Evolutionary conservation across 2,113 vertebrate species (phyloP).

Genomic region (Charadrius vociferus): DNA sequence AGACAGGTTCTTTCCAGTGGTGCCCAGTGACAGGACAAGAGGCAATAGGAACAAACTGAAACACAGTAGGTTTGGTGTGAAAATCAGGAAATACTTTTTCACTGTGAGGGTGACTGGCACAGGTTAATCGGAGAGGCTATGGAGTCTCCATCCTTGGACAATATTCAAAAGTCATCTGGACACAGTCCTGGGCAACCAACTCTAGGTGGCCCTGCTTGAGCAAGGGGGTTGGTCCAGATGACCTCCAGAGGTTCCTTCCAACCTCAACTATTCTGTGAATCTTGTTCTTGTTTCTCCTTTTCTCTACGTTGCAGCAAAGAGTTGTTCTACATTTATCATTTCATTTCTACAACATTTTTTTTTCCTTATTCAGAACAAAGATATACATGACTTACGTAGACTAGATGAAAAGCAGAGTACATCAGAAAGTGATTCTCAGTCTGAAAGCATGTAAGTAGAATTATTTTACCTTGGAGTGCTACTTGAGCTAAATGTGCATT

Average conservation of each 20-base stretch:
- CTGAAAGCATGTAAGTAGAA: constrained; percentile 66
- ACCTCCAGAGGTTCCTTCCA: neutral
- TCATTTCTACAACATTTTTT: neutral
- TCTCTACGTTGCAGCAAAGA: neutral
- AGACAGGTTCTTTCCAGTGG: neutral
- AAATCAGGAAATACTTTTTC: neutral
- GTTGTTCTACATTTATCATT: neutral
- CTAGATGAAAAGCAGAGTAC: neutral
- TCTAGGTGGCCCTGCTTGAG: neutral
- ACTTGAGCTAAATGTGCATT: neutral
- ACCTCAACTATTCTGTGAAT: neutral
- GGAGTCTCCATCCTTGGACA: neutral
- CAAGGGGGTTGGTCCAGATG: accelerated
- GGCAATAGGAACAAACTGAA: neutral
- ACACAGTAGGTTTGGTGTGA: neutral
- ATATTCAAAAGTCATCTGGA: neutral
- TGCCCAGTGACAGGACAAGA: neutral
- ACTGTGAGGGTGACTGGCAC: neutral
- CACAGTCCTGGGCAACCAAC: neutral
- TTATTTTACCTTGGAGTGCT: neutral
- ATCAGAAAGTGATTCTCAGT: constrained; percentile 12
- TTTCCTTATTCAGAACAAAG: neutral
- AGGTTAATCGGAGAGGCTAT: neutral
- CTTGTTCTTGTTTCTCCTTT: neutral
- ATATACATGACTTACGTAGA: neutral